Base-by-base conservation (phyloP, 2,113 vertebrate genomes). In the Fukomys damarensis region DNA sequence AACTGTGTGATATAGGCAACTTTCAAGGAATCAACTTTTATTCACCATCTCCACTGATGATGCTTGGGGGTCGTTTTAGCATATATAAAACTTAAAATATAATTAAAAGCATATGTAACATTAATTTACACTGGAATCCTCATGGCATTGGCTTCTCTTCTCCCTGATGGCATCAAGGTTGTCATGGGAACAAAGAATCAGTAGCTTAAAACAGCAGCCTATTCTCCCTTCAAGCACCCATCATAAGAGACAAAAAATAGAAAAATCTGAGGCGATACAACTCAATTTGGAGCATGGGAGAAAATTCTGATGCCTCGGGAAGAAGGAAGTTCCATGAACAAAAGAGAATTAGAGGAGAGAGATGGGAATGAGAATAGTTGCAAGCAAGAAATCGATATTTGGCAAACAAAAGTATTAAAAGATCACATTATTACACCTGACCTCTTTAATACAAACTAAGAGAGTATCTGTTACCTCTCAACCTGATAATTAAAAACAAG, bases 101-200 rank as follows among this genome's bases (percentile, higher is more conserved):
- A 97, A 98, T 98, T 96, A 97, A 98, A 98, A 84, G n/a, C 12
- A 5, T 85, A 95, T 94, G 92, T 94, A 96, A 43, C 61, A 26
- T 96, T 97, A 92, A 97, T 97, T 97, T 98, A 94, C 74, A 49
- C n/a, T 86, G 91, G 94, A 98, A 95, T 96, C 87, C 82, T 98
- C 19, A 11, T 63, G 86, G 83, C 35, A 96, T 83, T 97, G 95
- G 22, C 9, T 66, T 96, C 91, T 89, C 94, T 96, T 93, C 6
- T 86, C 13, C 87, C 89, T 98, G 97, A 98, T 96, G 94, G 95
- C 96, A 98, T 95, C 95, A 17, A 54, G 28, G 98, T 98, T 98
- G 98, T 92, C 97, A 98, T 98, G 97, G 98, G 97, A 98, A 98
- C 98, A 92, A 97, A 95, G 97, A 98, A 98, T 49, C 91, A 94